Base-by-base conservation (phyloP, 1,140 invertebrate species). In the Rhagoletis zephyria region DNA sequence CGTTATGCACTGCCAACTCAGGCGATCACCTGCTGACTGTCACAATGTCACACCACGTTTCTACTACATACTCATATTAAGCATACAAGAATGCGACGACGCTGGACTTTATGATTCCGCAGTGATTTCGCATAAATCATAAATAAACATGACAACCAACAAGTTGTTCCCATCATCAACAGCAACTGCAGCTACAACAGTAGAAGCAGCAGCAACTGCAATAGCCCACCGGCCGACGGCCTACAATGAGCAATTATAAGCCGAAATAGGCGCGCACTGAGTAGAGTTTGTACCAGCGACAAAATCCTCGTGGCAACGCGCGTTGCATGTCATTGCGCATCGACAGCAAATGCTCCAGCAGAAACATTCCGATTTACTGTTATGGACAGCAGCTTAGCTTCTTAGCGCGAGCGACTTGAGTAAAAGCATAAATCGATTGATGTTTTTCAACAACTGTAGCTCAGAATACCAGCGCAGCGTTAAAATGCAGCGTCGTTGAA, bases 81-180 rank as follows among this genome's bases (percentile, higher is more conserved):
- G 56, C 56, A 81, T 12, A 14, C 48, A 48, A 30, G 74, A 56
- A 81, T 74, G 74, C 74, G 74, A 63, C 40, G 70, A 45, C 14
- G n/a, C n/a, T 56, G 74, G n/a, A 51, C 48, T 81, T 56, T 81
- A 81, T 81, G 74, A 81, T 81, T 51, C 74, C 48, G 48, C 74
- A 59, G 74, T 81, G 74, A 81, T 81, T 81, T 81, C 74, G 74
- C 48, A 81, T 81, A 81, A 81, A 81, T 81, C 74, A 81, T 81
- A 81, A 81, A 81, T 81, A 81, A 81, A 81, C 74, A 81, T 81
- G 74, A 81, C 74, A 81, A 81, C 48, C 74, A 81, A 81, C 74
- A 81, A 81, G 74, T 81, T 81, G 74, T 56, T 81, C 74, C 48
- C 74, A 81, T 81, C 74, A 81, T 81, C 74, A 59, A n/a, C 70